A percentile compares a stretch with the other conserved stretches of the same genome.
Evolutionary conservation across 2,888 invertebrate genomes (phyloP).

Genomic region (Polyommatus icarus): DNA sequence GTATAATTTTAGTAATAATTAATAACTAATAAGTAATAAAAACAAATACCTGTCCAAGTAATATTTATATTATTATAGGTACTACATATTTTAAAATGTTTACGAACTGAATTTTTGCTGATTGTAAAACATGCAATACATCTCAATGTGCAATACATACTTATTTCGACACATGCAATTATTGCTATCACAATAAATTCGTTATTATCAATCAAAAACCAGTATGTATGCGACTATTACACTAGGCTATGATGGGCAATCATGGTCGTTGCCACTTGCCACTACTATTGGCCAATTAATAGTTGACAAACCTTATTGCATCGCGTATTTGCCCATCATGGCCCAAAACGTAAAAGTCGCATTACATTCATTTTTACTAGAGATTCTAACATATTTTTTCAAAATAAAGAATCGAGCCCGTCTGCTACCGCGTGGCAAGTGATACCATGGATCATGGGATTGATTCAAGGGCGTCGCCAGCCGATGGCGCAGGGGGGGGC

Average conservation of each 20-base stretch:
- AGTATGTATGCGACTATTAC: background rate
- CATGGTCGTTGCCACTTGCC: background rate
- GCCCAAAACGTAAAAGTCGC: too few species aligned
- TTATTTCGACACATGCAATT: background rate
- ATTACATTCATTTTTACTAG: background rate
- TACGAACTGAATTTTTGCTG: background rate
- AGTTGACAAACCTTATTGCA: too few species aligned
- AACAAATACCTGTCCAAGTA: background rate
- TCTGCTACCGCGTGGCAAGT: constrained; percentile 66
- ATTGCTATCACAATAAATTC: background rate
- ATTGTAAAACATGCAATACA: background rate
- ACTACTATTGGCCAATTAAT: background rate
- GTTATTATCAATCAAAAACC: background rate
- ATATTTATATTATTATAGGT: background rate
- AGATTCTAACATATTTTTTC: constrained; percentile 39
- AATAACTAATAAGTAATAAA: background rate
- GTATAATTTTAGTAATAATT: background rate
- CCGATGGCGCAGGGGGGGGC: too few species aligned
- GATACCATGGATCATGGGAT: constrained; percentile 84
- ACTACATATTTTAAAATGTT: background rate
- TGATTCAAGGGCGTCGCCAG: constrained; percentile 58
- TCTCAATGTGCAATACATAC: too few species aligned
- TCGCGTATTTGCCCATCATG: too few species aligned
- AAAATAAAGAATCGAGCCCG: constrained; percentile 56
- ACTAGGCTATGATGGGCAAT: background rate